Base-by-base conservation (phyloP, 1,140 invertebrate genomes). In the Trichoplusia ni region DNA sequence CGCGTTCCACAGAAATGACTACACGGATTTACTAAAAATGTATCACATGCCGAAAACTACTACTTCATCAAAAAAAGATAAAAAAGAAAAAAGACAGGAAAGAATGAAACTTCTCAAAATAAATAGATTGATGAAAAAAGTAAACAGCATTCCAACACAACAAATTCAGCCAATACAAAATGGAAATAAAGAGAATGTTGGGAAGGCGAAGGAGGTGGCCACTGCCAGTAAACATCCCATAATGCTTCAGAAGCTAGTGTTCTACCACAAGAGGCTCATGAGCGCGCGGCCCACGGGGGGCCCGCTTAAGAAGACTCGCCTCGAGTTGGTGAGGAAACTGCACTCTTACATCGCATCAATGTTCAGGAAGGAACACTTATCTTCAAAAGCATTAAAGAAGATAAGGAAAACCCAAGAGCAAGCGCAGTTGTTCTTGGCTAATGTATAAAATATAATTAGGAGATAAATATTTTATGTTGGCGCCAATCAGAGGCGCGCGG, bases 1-100 rank as follows among this genome's bases (percentile, higher is more conserved):
- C 0, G 65, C 90, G 7, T 67, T 74, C 21, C 79, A 84, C 0
- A 83, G 92, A 67, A 66, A 86, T 9, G 87, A 92, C 38, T 92
- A 92, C 64, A 70, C 73, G 0, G 78, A 91, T 1, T 54, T 92
- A 29, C 47, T 92, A 0, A 73, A 83, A 11, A 86, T 72, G 51
- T 92, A 91, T 66, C 77, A 81, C 11, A 71, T 64, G n/a, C 37
- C 62, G 6, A 79, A 68, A 42, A 66, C 56, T 13, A 44, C 58
- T 1, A 13, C 65, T 8, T 38, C 76, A 58, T 29, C 69, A 92
- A 91, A 90, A 89, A 16, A 5, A 37, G 40, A 18, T 56, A 4
- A 79, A 71, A 35, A 75, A 61, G 21, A 80, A 76, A 37, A 79
- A 75, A 16, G 77, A 76, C 68, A 80, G 77, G 81, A 23, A 66